phyloP scores from a whole-genome alignment of 2,113 vertebrate genomes.

The Campylomormyrus tamandua region DNA sequence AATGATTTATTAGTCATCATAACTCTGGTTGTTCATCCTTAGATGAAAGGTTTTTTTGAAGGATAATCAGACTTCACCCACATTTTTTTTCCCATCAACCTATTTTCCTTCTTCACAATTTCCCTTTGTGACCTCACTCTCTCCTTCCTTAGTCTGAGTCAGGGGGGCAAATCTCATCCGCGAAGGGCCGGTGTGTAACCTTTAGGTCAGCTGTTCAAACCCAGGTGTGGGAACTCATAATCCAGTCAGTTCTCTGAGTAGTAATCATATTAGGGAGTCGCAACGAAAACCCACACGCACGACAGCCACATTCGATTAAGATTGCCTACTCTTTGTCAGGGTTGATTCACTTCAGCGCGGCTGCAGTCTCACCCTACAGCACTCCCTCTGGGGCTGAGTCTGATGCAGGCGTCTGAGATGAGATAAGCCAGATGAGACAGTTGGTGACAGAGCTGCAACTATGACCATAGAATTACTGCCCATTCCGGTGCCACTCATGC shows the following conservation, averaged over 20 bases:
- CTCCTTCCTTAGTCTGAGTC: not conserved
- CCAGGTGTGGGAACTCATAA: not conserved
- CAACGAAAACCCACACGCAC: not conserved
- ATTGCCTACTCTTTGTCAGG: not conserved
- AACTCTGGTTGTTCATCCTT: not conserved
- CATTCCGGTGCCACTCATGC: not conserved
- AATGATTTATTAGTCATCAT: not conserved
- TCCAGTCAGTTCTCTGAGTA: not conserved
- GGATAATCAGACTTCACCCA: not conserved
- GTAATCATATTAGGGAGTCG: not conserved
- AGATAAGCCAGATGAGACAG: not conserved
- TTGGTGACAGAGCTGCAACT: not conserved
- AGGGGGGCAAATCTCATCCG: not conserved
- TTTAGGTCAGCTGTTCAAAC: not conserved
- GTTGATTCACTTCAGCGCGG: not conserved
- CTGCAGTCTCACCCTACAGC: not conserved
- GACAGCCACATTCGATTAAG: not conserved
- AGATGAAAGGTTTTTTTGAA: not conserved
- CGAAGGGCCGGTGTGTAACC: not conserved
- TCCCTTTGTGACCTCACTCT: not conserved
- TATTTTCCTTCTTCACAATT: not conserved
- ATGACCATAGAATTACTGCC: not conserved
- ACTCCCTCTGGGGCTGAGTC: not conserved
- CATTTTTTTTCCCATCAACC: not conserved
- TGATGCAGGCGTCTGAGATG: not conserved